Percentiles rank a stretch among this genome's conserved stretches.
Evolutionary conservation across 1,140 invertebrate species (phyloP).

Genomic region (Matsumurasca onukii): DNA sequence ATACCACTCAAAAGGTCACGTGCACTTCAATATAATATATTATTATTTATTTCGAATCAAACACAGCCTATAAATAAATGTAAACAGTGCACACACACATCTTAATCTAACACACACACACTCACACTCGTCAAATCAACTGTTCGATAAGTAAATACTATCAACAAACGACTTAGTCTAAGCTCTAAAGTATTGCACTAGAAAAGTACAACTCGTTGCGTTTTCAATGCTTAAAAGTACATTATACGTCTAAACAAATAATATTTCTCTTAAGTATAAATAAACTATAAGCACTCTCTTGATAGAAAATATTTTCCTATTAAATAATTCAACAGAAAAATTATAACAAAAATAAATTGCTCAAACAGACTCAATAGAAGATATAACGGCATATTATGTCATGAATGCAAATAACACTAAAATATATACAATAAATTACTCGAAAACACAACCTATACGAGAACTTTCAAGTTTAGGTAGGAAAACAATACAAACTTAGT

Average conservation of each 20-base stretch:
- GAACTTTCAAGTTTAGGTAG: not conserved
- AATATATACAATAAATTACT: conserved; percentile 14
- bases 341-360: conserved; percentile 15
- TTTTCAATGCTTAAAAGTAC: conserved; percentile 10
- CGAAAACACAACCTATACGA: conserved; percentile 13
- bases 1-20: conserved; percentile 22
- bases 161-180: not conserved
- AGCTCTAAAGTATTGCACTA: conserved; percentile 18
- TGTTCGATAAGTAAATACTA: conserved; percentile 12
- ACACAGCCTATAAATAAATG: conserved; percentile 20
- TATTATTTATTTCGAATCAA: conserved; percentile 7
- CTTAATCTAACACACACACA: conserved; percentile 2
- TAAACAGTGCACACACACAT: conserved; percentile 14
- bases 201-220: conserved; percentile 16
- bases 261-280: conserved; percentile 9
- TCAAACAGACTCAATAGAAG: conserved; percentile 27
- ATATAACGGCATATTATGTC: conserved; percentile 18
- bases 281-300: conserved; percentile 24
- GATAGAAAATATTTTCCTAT: conserved; percentile 11
- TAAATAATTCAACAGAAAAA: conserved; percentile 27
- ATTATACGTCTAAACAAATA: conserved; percentile 4
- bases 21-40: conserved; percentile 8
- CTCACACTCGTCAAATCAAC: not conserved
- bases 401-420: conserved; percentile 16
- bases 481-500: not conserved